Conservation (phyloP, 2,113 vertebrate species). For the Gymnorhina tibicen region DNA sequence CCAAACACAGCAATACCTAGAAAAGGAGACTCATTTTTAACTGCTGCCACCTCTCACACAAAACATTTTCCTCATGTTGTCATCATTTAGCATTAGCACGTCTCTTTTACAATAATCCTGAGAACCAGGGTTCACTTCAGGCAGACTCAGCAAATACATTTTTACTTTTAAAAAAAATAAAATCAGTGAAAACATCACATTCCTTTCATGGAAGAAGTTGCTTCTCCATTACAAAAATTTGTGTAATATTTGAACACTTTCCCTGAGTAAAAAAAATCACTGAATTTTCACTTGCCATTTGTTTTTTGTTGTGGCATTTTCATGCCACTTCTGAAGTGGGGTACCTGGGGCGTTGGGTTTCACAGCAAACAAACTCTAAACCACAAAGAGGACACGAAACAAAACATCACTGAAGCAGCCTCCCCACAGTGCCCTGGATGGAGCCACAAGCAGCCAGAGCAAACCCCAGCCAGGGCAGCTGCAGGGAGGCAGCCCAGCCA, state of each 20-base stretch:
- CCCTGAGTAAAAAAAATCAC: neutral
- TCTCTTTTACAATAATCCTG: neutral
- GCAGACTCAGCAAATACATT: neutral
- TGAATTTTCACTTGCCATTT: neutral
- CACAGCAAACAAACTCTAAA: neutral
- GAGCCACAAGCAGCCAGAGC: neutral
- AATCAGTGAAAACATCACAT: neutral
- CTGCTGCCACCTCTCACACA: neutral
- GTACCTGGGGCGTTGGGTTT: neutral
- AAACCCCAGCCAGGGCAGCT: neutral
- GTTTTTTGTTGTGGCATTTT: neutral
- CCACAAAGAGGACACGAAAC: neutral
- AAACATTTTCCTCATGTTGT: neutral
- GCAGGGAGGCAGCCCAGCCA: neutral
- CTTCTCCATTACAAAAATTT: neutral
- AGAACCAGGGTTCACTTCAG: neutral
- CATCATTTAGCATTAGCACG: neutral
- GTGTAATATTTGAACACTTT: neutral
- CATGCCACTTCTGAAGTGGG: neutral
- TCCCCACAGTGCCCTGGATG: neutral
- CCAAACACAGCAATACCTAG: slow-evolving; percentile 85
- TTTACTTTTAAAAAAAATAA: too few relatives aligned
- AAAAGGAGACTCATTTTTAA: neutral
- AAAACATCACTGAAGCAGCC: neutral
- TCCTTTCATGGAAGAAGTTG: neutral